Evolutionary conservation across 2,797 vertebrate genomes (phyloP).

Genomic region (Ctenosaura bakeri): DNA sequence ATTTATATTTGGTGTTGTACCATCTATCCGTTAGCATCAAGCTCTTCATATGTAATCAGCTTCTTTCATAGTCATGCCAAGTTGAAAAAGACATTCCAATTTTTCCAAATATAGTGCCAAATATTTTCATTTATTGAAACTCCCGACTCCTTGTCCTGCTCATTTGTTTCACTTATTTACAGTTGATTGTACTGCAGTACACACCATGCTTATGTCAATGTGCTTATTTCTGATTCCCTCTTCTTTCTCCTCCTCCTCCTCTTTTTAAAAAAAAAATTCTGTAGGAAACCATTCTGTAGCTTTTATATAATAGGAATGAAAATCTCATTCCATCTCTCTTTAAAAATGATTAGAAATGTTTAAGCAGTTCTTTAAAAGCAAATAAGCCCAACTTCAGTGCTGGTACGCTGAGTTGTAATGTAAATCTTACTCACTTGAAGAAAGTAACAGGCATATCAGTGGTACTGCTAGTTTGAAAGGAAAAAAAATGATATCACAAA

Average conservation of each 20-base stretch:
- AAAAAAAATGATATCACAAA: slow-evolving; percentile 66
- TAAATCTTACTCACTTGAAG: slow-evolving; percentile 38
- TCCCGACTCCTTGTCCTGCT: not conserved
- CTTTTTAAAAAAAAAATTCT: too few species aligned
- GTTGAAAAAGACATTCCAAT: not conserved
- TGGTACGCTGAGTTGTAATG: not conserved
- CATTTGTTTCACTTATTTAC: not conserved
- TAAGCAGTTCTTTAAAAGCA: slow-evolving; percentile 10
- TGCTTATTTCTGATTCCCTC: not conserved
- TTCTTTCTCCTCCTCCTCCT: not conserved
- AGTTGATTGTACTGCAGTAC: not conserved
- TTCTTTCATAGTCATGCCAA: not conserved
- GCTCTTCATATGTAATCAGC: not conserved
- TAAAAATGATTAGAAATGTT: not conserved
- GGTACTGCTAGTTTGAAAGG: slow-evolving; percentile 55
- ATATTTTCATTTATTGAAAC: not conserved
- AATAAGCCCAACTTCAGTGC: slow-evolving; percentile 3
- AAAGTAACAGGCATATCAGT: slow-evolving; percentile 33
- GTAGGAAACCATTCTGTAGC: too few species aligned
- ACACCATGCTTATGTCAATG: not conserved
- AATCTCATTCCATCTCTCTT: not conserved
- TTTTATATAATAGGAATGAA: too few species aligned
- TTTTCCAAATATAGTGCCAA: not conserved
- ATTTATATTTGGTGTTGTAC: not conserved
- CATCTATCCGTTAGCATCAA: not conserved